These are phyloP conservation scores for Pristionchus arcanus DNA, from an alignment of 2,888 invertebrate genomes.

Conservation along the genomic window DNA sequence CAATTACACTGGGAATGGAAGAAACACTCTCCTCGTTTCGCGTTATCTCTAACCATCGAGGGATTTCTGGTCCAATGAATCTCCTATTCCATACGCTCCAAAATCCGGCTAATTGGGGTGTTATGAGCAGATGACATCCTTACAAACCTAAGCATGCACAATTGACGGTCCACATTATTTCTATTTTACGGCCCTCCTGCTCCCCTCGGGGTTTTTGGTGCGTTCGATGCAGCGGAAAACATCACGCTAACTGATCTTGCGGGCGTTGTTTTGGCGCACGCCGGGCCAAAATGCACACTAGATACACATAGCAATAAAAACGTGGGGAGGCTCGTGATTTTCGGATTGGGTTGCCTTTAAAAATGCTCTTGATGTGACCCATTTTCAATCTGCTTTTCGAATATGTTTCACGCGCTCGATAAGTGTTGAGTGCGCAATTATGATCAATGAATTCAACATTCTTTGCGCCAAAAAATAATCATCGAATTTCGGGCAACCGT, in stretches of 20 bases:
- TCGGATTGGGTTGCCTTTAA: background rate
- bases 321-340: background rate
- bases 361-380: background rate
- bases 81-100: too few species aligned
- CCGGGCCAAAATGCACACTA: background rate
- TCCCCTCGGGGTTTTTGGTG: background rate
- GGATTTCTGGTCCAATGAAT: background rate
- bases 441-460: too few species aligned
- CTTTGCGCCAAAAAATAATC: too few species aligned
- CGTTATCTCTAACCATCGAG: background rate
- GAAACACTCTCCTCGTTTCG: background rate
- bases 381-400: too few species aligned
- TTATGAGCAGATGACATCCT: background rate
- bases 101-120: background rate
- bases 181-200: background rate
- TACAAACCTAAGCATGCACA: background rate
- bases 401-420: too few species aligned
- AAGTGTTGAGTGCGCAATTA: too few species aligned
- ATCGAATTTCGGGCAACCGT: too few species aligned
- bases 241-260: background rate
- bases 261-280: background rate
- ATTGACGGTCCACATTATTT: background rate
- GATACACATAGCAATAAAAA: slow-evolving; percentile 9
- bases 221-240: background rate
- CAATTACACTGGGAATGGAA: background rate